Percentiles rank a stretch among this genome's conserved stretches.
These are phyloP conservation scores for Etheostoma nigrum DNA, from an alignment of 2,797 vertebrate genomes.

Conservation along the genomic window DNA sequence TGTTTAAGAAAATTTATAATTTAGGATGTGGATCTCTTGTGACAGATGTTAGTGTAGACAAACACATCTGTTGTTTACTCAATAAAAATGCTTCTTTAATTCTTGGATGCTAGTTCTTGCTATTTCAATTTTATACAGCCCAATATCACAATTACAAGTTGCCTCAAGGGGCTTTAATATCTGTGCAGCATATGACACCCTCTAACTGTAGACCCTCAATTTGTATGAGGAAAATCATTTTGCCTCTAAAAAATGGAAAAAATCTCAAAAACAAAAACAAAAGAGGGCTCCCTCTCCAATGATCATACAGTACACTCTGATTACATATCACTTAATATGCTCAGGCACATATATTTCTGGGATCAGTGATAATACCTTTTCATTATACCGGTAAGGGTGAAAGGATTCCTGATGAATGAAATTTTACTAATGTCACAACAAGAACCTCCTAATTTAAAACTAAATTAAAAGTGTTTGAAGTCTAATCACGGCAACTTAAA, in stretches of 20 bases:
- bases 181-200: background rate
- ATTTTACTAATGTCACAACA: conserved; percentile 49
- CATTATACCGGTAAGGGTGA: conserved; percentile 20
- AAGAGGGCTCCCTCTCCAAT: background rate
- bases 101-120: background rate
- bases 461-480: conserved; percentile 52
- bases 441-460: conserved; percentile 37
- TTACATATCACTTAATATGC: conserved; percentile 1
- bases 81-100: background rate
- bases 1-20: conserved; percentile 2
- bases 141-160: background rate
- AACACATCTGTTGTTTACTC: conserved; percentile 16
- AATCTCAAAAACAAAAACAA: background rate
- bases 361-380: conserved; percentile 23
- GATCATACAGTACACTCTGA: background rate
- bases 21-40: conserved; percentile 4
- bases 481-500: conserved; percentile 30
- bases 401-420: conserved; percentile 31
- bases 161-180: background rate
- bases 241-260: background rate
- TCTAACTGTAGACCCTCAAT: background rate
- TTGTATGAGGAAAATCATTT: background rate
- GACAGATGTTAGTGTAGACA: conserved; percentile 17
- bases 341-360: conserved; percentile 9
- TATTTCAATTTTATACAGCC: background rate